These are phyloP conservation scores for Pyrrhura leucotis DNA, from an alignment of 2,797 vertebrate species.

Conservation along the genomic window DNA sequence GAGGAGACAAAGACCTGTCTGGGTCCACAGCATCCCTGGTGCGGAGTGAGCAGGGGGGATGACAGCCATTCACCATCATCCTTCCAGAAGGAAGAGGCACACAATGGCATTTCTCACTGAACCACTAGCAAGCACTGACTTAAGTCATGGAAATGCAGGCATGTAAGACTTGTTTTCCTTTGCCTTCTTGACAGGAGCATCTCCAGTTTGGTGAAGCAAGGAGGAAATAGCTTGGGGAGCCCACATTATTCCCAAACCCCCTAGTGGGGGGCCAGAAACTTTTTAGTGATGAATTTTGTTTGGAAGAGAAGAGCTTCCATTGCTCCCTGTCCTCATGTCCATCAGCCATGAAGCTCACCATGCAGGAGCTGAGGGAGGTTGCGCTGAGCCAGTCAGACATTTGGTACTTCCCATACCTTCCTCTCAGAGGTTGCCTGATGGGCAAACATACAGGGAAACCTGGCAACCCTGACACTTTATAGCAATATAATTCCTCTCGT, in stretches of 20 bases:
- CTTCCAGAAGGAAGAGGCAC: background rate
- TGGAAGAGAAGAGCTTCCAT: background rate
- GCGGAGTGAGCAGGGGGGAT: background rate
- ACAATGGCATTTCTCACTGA: background rate
- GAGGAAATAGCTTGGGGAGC: background rate
- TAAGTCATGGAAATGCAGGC: fast-evolving
- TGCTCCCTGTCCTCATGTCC: background rate
- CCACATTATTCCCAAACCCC: background rate
- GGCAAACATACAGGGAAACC: background rate
- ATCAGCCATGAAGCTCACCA: background rate
- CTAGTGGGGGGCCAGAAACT: fast-evolving
- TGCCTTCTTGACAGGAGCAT: background rate
- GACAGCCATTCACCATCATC: background rate
- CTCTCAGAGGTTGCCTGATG: background rate
- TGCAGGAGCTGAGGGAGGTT: background rate
- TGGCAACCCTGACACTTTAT: background rate
- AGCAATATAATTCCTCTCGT: background rate
- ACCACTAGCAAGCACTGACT: background rate
- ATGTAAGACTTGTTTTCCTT: background rate
- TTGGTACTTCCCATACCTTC: background rate
- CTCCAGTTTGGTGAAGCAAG: background rate
- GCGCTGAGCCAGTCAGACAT: background rate
- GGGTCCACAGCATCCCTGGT: background rate
- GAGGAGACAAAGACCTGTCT: background rate
- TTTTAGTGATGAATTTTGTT: background rate